phyloP scores from a whole-genome alignment of 2,113 vertebrate genomes.

The Erinaceus europaeus region DNA sequence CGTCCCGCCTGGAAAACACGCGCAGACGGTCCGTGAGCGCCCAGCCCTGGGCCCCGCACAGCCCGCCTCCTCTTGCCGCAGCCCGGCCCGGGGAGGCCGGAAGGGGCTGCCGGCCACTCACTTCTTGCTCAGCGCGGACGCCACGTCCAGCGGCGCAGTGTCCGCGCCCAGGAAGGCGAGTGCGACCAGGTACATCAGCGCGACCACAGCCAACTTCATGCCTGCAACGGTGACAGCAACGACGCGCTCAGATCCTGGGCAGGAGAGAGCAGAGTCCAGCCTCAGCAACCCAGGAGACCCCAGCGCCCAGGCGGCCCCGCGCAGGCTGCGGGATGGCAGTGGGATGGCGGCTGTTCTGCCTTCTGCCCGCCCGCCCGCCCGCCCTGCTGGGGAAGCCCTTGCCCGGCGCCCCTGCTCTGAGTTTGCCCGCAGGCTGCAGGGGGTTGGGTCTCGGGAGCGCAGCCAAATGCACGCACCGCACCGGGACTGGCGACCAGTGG shows the following conservation, averaged over 20 bases:
- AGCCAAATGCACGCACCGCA: background rate
- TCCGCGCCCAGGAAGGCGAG: slow-evolving; percentile 87
- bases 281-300: background rate
- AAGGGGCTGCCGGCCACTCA: slow-evolving; percentile 83
- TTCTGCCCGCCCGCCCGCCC: slow-evolving; percentile 53
- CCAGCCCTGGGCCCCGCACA: too few relatives aligned
- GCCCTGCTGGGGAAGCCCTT: slow-evolving; percentile 3
- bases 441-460: background rate
- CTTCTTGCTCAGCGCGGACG: slow-evolving; percentile 90
- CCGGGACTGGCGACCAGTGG: background rate
- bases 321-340: too few relatives aligned
- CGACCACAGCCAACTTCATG: slow-evolving; percentile 89
- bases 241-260: slow-evolving; percentile 75
- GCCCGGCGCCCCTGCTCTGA: background rate
- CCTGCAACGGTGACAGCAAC: slow-evolving; percentile 75
- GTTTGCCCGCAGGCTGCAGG: background rate
- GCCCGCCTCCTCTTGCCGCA: background rate
- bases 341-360: too few relatives aligned
- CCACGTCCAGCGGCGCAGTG: slow-evolving; percentile 84
- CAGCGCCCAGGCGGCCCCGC: too few relatives aligned
- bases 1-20: too few relatives aligned
- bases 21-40: too few relatives aligned
- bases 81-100: too few relatives aligned
- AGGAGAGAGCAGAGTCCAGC: background rate
- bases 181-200: slow-evolving; percentile 88